Evolutionary conservation across 1,140 invertebrate genomes (phyloP), one percentile per base, ranked within the genome.

Genomic region (Brachionus angularis): DNA sequence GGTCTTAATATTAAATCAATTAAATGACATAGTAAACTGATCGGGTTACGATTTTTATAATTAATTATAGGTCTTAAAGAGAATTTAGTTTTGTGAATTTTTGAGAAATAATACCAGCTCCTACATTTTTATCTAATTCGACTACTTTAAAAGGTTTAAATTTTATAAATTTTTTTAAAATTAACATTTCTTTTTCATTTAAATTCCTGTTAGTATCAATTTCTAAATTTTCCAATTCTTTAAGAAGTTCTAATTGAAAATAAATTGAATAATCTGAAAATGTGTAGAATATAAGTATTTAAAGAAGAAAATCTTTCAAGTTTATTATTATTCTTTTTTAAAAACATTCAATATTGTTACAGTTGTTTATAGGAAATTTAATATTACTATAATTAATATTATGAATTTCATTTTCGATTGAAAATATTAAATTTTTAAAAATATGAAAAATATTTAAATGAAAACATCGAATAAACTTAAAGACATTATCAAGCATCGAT

Each of bases 381-480:
- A 52, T 52, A 27, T 52, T 52, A n/a, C n/a, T n/a, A n/a, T n/a
- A n/a, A n/a, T n/a, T n/a, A n/a, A n/a, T n/a, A n/a, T n/a, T n/a
- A n/a, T n/a, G n/a, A 21, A 52, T 52, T 25, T 52, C 27, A 25
- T 52, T 52, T 27, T 52, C 49, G 29, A 29, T 27, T 27, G 49
- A 52, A 52, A 25, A 5, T 27, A 52, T 52, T 25, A 52, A 27
- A 52, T 52, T 52, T 31, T 52, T 52, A 25, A 52, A 52, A 52
- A 52, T 52, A 25, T 52, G 49, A 52, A 52, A 52, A 25, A 52
- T 25, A 52, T 52, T 52, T 27, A 52, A 52, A 52, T 52, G 49
- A 52, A 25, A 52, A 25, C 49, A 52, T 27, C 21, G 49, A 25
- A 52, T 25, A 27, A 52, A 52, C 29, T 52, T 52, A 52, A 47